Evolutionary conservation across 2,888 invertebrate species (phyloP).

Genomic region (Dicranocentrus wangi): DNA sequence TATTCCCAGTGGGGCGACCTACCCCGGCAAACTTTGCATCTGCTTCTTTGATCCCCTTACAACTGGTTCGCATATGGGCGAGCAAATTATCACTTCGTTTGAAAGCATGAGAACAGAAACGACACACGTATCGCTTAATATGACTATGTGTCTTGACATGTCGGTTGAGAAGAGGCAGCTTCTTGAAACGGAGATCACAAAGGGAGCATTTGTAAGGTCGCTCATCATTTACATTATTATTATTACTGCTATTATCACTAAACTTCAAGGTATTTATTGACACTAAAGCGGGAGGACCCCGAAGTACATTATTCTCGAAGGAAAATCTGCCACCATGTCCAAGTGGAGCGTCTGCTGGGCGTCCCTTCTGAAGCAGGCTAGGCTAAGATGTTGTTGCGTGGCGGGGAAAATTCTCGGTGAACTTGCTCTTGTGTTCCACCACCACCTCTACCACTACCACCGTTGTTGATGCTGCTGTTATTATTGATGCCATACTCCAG

Average conservation of each 20-base stretch:
- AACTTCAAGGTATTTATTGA: slow-evolving; percentile 29
- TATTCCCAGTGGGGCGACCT: background rate
- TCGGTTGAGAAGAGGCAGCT: slow-evolving; percentile 59
- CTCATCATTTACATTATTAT: slow-evolving; percentile 38
- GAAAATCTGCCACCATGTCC: background rate
- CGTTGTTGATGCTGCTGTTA: slow-evolving; percentile 10
- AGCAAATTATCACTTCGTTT: slow-evolving; percentile 62
- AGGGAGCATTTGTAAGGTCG: slow-evolving; percentile 61
- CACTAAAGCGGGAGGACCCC: slow-evolving; percentile 21
- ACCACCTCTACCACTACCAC: background rate
- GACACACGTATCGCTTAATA: slow-evolving; percentile 56
- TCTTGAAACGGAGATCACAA: slow-evolving; percentile 66
- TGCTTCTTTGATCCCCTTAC: slow-evolving; percentile 55
- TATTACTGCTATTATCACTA: slow-evolving; percentile 36
- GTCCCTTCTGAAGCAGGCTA: slow-evolving; percentile 58
- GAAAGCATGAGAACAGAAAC: slow-evolving; percentile 64
- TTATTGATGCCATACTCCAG: slow-evolving; percentile 42
- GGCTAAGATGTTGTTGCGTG: slow-evolving; percentile 60
- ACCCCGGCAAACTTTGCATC: slow-evolving; percentile 47
- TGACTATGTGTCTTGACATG: slow-evolving; percentile 64
- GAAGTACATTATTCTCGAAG: background rate
- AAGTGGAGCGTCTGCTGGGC: slow-evolving; percentile 37
- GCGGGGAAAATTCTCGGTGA: slow-evolving; percentile 49
- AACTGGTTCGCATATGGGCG: slow-evolving; percentile 61
- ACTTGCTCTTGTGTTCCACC: slow-evolving; percentile 14